phyloP scores from a whole-genome alignment of 2,113 vertebrate genomes.

The Cottus gobio region DNA sequence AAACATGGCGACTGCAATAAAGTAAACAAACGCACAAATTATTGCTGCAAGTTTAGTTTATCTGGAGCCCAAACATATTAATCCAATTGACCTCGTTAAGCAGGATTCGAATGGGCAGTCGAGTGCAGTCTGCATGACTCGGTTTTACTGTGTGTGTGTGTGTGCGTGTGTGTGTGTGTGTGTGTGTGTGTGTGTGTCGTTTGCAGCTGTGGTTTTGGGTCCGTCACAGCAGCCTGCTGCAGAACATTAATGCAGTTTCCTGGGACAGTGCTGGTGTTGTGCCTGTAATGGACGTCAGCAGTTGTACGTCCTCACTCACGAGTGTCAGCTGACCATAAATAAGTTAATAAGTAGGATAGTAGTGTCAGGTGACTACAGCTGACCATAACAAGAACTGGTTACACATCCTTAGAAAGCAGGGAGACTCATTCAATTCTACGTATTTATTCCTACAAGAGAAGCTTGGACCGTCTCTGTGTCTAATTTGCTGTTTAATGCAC shows the following conservation, averaged over 20 bases:
- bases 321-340: slow-evolving; percentile 33
- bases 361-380: background rate
- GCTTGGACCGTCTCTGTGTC: background rate
- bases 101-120: background rate
- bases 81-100: background rate
- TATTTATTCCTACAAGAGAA: background rate
- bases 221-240: background rate
- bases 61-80: background rate
- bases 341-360: background rate
- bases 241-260: slow-evolving; percentile 35
- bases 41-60: background rate
- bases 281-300: slow-evolving; percentile 28
- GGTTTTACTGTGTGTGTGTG: no score
- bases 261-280: slow-evolving; percentile 35
- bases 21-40: background rate
- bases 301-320: background rate
- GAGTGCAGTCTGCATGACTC: background rate
- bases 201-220: background rate
- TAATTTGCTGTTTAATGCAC: background rate
- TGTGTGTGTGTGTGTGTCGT: no score
- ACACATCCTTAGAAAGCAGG: background rate
- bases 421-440: background rate
- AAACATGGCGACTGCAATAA: no score
- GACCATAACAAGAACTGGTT: background rate
- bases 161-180: no score